Evolutionary conservation across 2,113 vertebrate species (phyloP).

Genomic region (Elgaria multicarinata): DNA sequence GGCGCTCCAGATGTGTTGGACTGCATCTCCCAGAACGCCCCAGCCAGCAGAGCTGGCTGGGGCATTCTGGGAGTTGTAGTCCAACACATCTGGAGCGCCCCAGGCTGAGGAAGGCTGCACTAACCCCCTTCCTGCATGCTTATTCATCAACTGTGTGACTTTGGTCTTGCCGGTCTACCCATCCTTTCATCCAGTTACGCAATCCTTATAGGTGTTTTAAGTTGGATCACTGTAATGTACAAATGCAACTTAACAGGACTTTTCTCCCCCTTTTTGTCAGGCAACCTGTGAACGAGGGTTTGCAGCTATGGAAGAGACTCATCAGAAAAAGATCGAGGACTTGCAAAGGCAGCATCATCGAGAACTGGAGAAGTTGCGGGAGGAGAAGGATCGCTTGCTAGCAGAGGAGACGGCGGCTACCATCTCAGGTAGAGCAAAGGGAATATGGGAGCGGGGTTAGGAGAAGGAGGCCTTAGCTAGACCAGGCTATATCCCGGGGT

Average conservation of each 20-base stretch:
- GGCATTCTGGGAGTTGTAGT: too few species aligned
- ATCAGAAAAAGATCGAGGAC: constrained; percentile 95
- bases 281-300: constrained; percentile 97
- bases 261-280: constrained; percentile 75
- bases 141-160: background rate
- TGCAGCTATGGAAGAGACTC: constrained; percentile 96
- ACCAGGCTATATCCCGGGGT: too few species aligned
- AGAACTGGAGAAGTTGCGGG: constrained; percentile 92
- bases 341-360: constrained; percentile 95
- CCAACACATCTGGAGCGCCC: too few species aligned
- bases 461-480: too few species aligned
- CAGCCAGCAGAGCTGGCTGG: too few species aligned
- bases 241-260: background rate
- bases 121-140: accelerated
- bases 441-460: too few species aligned
- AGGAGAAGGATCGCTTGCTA: constrained; percentile 93
- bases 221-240: background rate
- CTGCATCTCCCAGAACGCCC: too few species aligned
- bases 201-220: background rate
- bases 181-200: background rate
- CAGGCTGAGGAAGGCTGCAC: too few species aligned
- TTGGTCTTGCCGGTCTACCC: background rate
- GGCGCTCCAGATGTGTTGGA: too few species aligned
- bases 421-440: constrained; percentile 85
- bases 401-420: constrained; percentile 96